phyloP scores from a whole-genome alignment of 2,888 invertebrate genomes.

The Pachydiplax longipennis region DNA sequence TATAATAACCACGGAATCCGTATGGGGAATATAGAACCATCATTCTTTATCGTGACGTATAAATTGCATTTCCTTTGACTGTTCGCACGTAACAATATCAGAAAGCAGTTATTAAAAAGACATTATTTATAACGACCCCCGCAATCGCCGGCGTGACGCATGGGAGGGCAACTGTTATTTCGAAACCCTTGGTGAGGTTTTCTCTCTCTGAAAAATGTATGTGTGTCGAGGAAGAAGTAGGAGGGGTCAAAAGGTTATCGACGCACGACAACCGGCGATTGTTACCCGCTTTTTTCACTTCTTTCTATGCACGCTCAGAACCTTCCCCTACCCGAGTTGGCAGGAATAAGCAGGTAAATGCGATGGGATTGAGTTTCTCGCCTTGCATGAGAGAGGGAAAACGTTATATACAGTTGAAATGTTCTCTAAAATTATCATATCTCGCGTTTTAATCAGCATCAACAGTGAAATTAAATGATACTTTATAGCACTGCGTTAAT shows the following conservation, averaged over 20 bases:
- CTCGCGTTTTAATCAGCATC: no score
- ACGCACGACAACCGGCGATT: neutral
- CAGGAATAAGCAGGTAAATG: neutral
- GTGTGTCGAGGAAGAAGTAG: neutral
- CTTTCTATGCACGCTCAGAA: neutral
- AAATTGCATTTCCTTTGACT: no score
- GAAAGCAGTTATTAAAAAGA: neutral
- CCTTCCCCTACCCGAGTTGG: neutral
- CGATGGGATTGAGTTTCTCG: no score
- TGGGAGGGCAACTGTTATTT: neutral
- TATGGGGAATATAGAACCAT: no score
- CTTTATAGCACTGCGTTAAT: no score
- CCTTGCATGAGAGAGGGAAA: no score
- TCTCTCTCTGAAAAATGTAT: neutral
- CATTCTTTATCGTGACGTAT: no score
- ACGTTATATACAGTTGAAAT: no score
- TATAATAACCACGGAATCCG: no score
- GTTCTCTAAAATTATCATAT: no score
- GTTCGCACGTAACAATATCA: neutral
- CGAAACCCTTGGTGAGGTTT: neutral
- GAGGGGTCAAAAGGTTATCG: neutral
- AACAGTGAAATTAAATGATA: no score
- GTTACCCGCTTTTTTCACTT: neutral
- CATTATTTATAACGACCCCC: neutral
- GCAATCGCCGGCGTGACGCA: neutral